Conservation (phyloP, 2,888 invertebrate genomes). For the Callimorpha dominula region DNA sequence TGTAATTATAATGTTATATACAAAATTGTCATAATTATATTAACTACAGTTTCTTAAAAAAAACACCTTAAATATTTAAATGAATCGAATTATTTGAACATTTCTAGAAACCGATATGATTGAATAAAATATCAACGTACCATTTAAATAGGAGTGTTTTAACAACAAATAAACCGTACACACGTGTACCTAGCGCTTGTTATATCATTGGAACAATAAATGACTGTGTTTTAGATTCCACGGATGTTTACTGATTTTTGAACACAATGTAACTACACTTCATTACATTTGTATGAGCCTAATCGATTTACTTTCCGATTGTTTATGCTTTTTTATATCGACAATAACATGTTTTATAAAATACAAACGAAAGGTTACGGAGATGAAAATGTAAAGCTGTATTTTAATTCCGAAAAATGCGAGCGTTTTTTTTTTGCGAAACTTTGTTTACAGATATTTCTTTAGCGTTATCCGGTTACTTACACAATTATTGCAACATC, state of each 20-base stretch:
- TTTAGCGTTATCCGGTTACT: background rate
- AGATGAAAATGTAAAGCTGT: background rate
- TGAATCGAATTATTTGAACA: background rate
- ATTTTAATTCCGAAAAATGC: background rate
- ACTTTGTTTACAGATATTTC: background rate
- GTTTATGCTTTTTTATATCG: conserved; percentile 42
- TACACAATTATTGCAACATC: background rate
- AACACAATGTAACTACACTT: conserved; percentile 42
- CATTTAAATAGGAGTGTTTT: background rate
- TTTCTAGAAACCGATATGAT: background rate
- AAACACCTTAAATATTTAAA: background rate
- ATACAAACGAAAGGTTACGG: conserved; percentile 10
- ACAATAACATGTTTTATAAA: conserved; percentile 22
- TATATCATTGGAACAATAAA: conserved; percentile 11
- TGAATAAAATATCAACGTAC: background rate
- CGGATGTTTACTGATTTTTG: conserved; percentile 31
- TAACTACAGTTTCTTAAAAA: background rate
- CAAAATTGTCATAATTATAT: background rate
- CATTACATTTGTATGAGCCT: conserved; percentile 37
- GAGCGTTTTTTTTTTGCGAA: background rate
- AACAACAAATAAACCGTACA: background rate
- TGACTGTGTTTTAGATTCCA: conserved; percentile 8
- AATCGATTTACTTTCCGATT: conserved; percentile 51
- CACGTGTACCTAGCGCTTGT: background rate
- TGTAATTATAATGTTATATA: background rate